phyloP scores from a whole-genome alignment of 2,797 vertebrate species.

The Lagorchestes hirsutus region DNA sequence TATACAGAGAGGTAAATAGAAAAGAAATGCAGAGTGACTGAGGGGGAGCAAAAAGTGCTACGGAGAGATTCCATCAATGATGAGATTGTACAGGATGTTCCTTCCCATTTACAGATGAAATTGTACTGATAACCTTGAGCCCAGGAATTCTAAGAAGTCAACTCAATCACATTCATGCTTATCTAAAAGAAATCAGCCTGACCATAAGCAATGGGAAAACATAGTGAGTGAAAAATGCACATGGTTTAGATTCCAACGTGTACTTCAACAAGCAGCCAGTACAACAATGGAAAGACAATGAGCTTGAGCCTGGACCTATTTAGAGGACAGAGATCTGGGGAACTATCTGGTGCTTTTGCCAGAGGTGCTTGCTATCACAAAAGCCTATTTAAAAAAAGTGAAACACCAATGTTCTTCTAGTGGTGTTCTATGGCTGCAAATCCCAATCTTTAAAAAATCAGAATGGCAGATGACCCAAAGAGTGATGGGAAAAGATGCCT shows the following conservation, averaged over 20 bases:
- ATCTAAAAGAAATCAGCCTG: not conserved
- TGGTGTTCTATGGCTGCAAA: not conserved
- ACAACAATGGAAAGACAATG: not conserved
- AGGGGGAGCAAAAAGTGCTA: not conserved
- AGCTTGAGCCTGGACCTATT: too few relatives aligned
- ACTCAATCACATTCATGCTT: not conserved
- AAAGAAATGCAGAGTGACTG: not conserved
- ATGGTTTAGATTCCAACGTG: not conserved
- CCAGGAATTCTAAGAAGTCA: not conserved
- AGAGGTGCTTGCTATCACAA: not conserved
- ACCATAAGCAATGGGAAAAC: not conserved
- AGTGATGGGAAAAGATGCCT: too few relatives aligned
- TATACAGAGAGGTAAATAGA: not conserved
- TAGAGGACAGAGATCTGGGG: not conserved
- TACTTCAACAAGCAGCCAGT: not conserved
- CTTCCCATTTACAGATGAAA: not conserved
- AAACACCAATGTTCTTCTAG: not conserved
- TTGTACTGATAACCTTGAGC: not conserved
- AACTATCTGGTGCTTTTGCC: not conserved
- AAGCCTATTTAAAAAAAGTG: not conserved
- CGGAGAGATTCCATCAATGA: too few relatives aligned
- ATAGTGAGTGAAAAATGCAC: not conserved
- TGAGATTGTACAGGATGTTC: not conserved
- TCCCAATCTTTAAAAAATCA: too few relatives aligned
- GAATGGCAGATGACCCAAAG: too few relatives aligned